These are phyloP conservation scores for Sandelia bainsii DNA, from an alignment of 2,797 vertebrate genomes.

Conservation along the genomic window DNA sequence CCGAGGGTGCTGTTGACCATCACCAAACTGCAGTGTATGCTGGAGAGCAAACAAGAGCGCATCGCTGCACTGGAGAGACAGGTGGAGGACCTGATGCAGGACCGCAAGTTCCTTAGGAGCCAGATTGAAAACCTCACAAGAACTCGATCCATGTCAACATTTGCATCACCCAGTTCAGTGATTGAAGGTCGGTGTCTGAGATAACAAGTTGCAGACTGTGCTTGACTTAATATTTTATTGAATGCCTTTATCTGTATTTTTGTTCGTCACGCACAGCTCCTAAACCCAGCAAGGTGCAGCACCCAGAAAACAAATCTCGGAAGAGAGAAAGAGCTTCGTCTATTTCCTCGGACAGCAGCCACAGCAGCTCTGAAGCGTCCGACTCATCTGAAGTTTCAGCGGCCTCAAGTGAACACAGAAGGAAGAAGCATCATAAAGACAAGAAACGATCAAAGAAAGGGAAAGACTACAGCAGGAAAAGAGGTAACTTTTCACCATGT, in stretches of 20 bases:
- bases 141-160: conserved; percentile 60
- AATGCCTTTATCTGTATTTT: neutral
- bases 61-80: conserved; percentile 79
- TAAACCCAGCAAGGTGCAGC: conserved; percentile 66
- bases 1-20: conserved; percentile 80
- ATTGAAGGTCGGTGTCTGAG: conserved; percentile 65
- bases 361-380: conserved; percentile 70
- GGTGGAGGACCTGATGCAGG: conserved; percentile 84
- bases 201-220: rapidly evolving
- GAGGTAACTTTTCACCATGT: conserved; percentile 62
- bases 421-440: conserved; percentile 80
- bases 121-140: conserved; percentile 85
- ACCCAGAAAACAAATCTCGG: conserved; percentile 73
- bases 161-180: conserved; percentile 49
- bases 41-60: conserved; percentile 84
- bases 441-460: conserved; percentile 77
- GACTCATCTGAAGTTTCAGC: conserved; percentile 69
- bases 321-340: conserved; percentile 75
- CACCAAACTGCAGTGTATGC: conserved; percentile 82
- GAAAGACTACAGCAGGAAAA: conserved; percentile 83
- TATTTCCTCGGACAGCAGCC: conserved; percentile 63
- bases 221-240: neutral
- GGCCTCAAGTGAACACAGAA: conserved; percentile 72
- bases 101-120: conserved; percentile 83
- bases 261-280: conserved; percentile 32